phyloP scores from a whole-genome alignment of 2,888 invertebrate species.

The Drosophila colorata region DNA sequence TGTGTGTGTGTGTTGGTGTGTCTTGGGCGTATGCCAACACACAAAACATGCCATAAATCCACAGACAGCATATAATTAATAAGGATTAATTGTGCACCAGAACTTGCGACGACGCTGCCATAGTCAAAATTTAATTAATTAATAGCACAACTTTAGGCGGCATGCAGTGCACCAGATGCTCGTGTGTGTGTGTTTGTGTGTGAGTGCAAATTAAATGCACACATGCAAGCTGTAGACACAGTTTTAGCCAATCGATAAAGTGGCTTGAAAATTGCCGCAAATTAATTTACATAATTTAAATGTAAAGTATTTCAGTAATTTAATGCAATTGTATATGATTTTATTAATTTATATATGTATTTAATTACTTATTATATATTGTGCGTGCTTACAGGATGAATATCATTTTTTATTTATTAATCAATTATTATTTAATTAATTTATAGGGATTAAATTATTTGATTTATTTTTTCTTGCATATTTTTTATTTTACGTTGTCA shows the following conservation, averaged over 20 bases:
- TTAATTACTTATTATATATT: no score
- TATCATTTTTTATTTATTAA: no score
- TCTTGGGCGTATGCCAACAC: slow-evolving; percentile 68
- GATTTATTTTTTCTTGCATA: no score
- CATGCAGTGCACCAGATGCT: slow-evolving; percentile 30
- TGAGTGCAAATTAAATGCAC: slow-evolving; percentile 24
- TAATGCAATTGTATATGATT: not conserved
- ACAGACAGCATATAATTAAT: slow-evolving; percentile 78
- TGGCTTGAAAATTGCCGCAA: slow-evolving; percentile 3
- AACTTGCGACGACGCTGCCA: slow-evolving; percentile 54
- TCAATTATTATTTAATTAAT: no score
- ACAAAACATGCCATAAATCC: slow-evolving; percentile 78
- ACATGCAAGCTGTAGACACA: slow-evolving; percentile 6
- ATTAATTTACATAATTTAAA: slow-evolving; percentile 9
- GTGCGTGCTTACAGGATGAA: no score
- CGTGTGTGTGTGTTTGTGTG: not conserved
- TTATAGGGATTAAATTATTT: no score
- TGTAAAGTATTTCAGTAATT: not conserved
- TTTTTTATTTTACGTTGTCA: no score
- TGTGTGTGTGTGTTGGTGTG: slow-evolving; percentile 20
- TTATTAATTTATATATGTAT: no score
- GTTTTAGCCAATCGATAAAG: slow-evolving; percentile 32
- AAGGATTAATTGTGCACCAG: slow-evolving; percentile 80
- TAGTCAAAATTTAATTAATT: slow-evolving; percentile 79
- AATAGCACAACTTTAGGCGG: slow-evolving; percentile 73